Evolutionary conservation across 2,113 vertebrate species (phyloP), one percentile per base, ranked within the genome.

Genomic region (Kryptolebias marmoratus): DNA sequence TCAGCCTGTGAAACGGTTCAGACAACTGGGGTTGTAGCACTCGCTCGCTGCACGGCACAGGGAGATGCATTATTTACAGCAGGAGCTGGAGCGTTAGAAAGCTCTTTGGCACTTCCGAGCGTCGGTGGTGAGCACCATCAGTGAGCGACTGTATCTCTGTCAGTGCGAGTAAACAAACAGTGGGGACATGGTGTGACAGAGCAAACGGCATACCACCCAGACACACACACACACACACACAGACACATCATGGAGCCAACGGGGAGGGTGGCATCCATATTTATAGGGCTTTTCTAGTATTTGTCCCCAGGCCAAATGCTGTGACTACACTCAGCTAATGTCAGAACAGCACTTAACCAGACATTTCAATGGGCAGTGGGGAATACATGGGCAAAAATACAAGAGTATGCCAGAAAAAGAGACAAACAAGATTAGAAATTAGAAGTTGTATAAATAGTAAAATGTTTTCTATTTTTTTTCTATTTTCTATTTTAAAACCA

Each of bases 321-420:
- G 90, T 81, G 90, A 91, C 90, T 89, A 91, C 83, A 87, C 82
- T 91, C 87, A 68, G 81, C 84, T 91, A 90, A 89, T 92, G 91
- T 91, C 90, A 90, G 91, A 90, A 86, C 88, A 90, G 89, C 88
- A 91, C 89, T 91, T 92, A 91, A 89, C 86, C 87, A 91, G 90
- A 86, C 90, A 89, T 90, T 89, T 90, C 83, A 84, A 77, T 48
- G 77, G 83, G 67, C 90, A 87, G 73, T 49, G 48, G 89, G 89
- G 79, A 91, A 91, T 90, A 89, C 58, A 75, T 70, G 59, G 65
- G 75, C 39, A 65, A 62, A 71, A 77, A 86, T 77, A 73, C 77
- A 64, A 82, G 73, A 75, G 58, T 28, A 77, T 70, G 30, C 16
- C 54, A 28, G 36, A 42, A 60, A 63, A 72, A 65, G 32, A 31